These are phyloP conservation scores for Brachymystax lenok DNA, from an alignment of 2,797 vertebrate species.

Conservation along the genomic window DNA sequence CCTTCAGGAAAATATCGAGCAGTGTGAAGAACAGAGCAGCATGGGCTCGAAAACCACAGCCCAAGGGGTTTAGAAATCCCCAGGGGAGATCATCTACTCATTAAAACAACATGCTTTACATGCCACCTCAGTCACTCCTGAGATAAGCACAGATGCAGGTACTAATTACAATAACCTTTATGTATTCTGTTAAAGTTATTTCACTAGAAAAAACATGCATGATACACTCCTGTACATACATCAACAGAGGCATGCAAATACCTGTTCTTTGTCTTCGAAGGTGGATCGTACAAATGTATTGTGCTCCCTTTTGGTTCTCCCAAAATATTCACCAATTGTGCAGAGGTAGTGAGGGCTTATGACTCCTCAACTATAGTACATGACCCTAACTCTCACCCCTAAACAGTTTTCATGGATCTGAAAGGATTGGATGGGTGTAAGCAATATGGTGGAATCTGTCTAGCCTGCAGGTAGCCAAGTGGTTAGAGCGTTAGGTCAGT, in stretches of 20 bases:
- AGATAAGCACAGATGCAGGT: conserved; percentile 40
- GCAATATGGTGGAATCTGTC: too few species aligned
- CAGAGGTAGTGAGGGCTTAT: too few species aligned
- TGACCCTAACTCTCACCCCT: too few species aligned
- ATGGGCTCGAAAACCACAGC: conserved; percentile 49
- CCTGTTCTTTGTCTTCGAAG: too few species aligned
- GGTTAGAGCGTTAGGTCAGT: too few species aligned
- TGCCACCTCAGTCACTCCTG: conserved; percentile 37
- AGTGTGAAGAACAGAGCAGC: conserved; percentile 56
- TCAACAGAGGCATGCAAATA: too few species aligned
- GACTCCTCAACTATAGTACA: too few species aligned
- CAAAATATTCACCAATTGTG: too few species aligned
- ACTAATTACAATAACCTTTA: conserved; percentile 25
- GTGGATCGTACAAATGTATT: too few species aligned
- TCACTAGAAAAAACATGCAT: background rate
- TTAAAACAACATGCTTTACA: conserved; percentile 58
- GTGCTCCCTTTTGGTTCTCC: too few species aligned
- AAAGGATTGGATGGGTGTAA: too few species aligned
- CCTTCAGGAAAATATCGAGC: conserved; percentile 48
- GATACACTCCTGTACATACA: background rate
- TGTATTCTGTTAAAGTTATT: background rate
- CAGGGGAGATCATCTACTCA: conserved; percentile 64
- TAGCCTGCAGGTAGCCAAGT: background rate
- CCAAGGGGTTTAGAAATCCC: conserved; percentile 52
- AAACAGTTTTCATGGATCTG: too few species aligned